Evolutionary conservation across 2,797 vertebrate genomes (phyloP).

Genomic region (Helarctos malayanus): DNA sequence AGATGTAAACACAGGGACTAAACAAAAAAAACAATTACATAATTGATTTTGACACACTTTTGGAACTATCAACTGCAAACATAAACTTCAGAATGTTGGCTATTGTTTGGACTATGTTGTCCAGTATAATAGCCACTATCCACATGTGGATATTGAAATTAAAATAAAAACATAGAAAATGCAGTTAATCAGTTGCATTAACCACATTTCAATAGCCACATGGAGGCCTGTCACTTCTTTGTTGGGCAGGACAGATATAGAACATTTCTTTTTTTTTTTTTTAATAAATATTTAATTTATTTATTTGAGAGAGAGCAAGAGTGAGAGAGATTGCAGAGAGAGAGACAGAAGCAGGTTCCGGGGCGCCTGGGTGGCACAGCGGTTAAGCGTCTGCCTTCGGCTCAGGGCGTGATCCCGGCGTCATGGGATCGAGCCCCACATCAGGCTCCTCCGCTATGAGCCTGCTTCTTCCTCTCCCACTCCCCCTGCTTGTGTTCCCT

Average conservation of each 20-base stretch:
- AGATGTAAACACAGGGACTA: fast-evolving
- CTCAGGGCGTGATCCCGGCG: no score
- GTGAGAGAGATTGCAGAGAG: no score
- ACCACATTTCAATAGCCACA: background rate
- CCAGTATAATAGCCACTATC: background rate
- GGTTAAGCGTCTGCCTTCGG: no score
- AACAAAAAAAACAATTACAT: background rate
- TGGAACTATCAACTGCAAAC: background rate
- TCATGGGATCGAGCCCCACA: no score
- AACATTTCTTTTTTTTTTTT: background rate
- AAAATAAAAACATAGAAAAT: constrained; percentile 37
- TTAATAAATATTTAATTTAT: no score
- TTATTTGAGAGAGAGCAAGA: no score
- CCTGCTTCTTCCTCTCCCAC: no score
- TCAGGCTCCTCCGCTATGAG: no score
- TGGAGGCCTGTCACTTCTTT: background rate
- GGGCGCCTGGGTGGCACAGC: no score
- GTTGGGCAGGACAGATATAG: fast-evolving
- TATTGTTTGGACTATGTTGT: background rate
- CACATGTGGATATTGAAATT: background rate
- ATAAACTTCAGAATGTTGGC: background rate
- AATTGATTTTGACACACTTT: constrained; percentile 16
- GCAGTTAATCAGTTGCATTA: background rate
- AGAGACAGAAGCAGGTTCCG: no score
- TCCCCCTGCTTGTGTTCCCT: no score